Evolutionary conservation across 2,113 vertebrate species (phyloP).

Genomic region (Dinomys branickii): DNA sequence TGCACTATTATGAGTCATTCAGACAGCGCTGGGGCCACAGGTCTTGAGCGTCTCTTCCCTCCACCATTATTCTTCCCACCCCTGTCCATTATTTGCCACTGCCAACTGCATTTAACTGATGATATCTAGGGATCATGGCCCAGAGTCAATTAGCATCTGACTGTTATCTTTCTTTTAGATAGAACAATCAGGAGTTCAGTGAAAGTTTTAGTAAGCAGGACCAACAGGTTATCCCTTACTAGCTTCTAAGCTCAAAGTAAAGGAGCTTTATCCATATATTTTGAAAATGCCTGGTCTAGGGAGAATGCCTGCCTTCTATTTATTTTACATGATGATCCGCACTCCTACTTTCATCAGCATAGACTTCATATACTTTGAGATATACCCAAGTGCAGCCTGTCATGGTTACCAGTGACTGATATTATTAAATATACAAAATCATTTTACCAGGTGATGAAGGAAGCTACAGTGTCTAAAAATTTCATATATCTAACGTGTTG

Average conservation of each 20-base stretch:
- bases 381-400: constrained; percentile 53
- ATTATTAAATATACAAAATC: constrained; percentile 82
- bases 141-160: background rate
- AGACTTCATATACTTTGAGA: constrained; percentile 61
- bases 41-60: background rate
- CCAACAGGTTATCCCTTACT: background rate
- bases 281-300: constrained; percentile 48
- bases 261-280: constrained; percentile 36
- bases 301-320: constrained; percentile 60
- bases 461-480: constrained; percentile 84
- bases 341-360: constrained; percentile 49
- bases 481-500: constrained; percentile 85
- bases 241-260: background rate
- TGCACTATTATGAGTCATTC: background rate
- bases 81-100: background rate
- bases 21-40: background rate
- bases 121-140: background rate
- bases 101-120: background rate
- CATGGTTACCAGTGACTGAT: constrained; percentile 44
- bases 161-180: background rate
- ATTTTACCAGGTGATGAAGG: constrained; percentile 60
- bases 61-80: background rate
- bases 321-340: constrained; percentile 33
- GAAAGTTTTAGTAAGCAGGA: constrained; percentile 21
- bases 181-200: constrained; percentile 29